These are phyloP conservation scores for Ethmia dodecea DNA, from an alignment of 2,888 invertebrate species.

Conservation along the genomic window DNA sequence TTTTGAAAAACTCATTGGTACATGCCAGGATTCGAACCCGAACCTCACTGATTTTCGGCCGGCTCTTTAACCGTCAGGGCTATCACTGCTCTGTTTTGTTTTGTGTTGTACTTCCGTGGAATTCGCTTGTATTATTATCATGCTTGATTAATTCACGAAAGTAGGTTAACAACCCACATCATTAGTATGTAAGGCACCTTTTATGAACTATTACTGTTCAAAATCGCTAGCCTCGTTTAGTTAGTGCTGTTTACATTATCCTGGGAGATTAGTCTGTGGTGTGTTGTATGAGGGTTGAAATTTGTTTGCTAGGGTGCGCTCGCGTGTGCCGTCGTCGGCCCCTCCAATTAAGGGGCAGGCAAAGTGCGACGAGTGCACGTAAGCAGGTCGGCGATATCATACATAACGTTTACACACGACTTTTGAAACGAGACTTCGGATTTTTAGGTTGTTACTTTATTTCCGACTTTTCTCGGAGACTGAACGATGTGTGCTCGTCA, in stretches of 20 bases:
- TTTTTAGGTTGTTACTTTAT: conserved; percentile 46
- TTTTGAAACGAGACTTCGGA: conserved; percentile 25
- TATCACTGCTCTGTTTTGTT: too few species aligned
- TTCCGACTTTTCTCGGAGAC: conserved; percentile 19
- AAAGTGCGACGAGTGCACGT: conserved; percentile 63
- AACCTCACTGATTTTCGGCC: too few species aligned
- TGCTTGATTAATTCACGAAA: background rate
- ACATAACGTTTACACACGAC: conserved; percentile 63
- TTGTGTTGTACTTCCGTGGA: too few species aligned
- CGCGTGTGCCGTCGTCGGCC: conserved; percentile 54
- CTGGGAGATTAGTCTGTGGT: conserved; percentile 38
- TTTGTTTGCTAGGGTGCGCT: conserved; percentile 46
- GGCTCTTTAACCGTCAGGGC: too few species aligned
- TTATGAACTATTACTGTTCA: conserved; percentile 49
- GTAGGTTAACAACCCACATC: conserved; percentile 20
- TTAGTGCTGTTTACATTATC: conserved; percentile 35
- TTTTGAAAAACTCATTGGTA: too few species aligned
- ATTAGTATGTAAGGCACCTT: conserved; percentile 36
- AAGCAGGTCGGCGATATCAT: conserved; percentile 59
- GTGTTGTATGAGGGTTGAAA: conserved; percentile 36
- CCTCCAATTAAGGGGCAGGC: conserved; percentile 68
- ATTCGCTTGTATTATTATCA: background rate
- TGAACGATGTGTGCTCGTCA: background rate
- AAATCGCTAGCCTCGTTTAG: conserved; percentile 46
- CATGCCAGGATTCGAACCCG: too few species aligned